phyloP scores from a whole-genome alignment of 2,113 vertebrate genomes.

The Ammospiza caudacuta region DNA sequence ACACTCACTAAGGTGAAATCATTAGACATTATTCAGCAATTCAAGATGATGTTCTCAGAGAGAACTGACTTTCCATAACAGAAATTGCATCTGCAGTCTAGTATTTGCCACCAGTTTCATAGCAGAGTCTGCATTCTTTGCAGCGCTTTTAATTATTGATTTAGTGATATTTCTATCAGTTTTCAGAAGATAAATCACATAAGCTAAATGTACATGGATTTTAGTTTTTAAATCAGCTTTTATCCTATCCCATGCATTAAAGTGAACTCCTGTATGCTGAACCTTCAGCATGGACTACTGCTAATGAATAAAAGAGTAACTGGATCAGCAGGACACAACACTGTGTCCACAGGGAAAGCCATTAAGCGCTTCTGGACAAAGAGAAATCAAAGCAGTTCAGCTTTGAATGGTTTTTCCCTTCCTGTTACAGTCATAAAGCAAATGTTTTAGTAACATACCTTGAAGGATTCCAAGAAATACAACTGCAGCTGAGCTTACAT shows the following conservation, averaged over 20 bases:
- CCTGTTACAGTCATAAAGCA: neutral
- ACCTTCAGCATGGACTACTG: neutral
- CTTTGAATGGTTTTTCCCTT: neutral
- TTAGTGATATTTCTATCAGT: neutral
- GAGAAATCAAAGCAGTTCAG: neutral
- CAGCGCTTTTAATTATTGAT: neutral
- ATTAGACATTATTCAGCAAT: neutral
- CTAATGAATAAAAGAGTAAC: neutral
- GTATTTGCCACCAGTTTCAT: neutral
- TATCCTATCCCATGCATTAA: neutral
- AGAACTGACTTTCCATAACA: neutral
- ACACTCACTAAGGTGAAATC: neutral
- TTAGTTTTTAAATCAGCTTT: neutral
- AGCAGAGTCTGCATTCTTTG: neutral
- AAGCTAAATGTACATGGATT: neutral
- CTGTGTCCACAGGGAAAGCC: neutral
- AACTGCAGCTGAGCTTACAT: conserved; percentile 96
- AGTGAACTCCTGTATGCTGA: neutral
- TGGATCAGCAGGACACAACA: neutral
- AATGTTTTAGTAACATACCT: conserved; percentile 76
- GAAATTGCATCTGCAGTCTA: neutral
- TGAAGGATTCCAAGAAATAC: conserved; percentile 98
- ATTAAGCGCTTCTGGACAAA: neutral
- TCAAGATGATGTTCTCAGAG: neutral
- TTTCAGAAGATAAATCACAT: neutral